Percentiles rank a stretch among this genome's conserved stretches.
Conservation (phyloP, 2,113 vertebrate species). For the Tragelaphus scriptus region DNA sequence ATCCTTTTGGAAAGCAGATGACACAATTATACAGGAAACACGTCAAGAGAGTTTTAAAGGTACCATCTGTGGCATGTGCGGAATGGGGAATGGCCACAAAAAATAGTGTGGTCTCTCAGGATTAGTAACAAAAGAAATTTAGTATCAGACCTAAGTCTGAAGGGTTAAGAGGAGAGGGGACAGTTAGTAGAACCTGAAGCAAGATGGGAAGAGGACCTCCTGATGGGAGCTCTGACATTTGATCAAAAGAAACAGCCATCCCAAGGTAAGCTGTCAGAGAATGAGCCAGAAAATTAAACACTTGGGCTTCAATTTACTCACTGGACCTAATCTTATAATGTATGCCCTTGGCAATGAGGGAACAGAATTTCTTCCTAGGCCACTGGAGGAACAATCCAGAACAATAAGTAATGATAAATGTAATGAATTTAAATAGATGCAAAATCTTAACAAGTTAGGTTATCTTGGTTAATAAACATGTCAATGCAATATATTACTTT, state of each 20-base stretch:
- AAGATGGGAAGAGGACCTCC: neutral
- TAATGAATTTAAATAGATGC: neutral
- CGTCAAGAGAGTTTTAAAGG: neutral
- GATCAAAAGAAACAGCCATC: neutral
- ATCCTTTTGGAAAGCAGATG: neutral
- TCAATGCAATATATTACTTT: neutral
- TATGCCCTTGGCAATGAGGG: neutral
- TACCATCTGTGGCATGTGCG: neutral
- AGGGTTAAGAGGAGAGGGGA: neutral
- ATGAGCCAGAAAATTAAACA: fast-evolving
- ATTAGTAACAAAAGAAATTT: neutral
- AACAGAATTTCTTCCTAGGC: neutral
- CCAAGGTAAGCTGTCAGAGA: neutral
- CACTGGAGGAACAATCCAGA: neutral
- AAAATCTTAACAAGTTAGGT: neutral
- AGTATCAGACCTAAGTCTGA: neutral
- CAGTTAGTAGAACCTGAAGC: neutral
- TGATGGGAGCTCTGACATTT: neutral
- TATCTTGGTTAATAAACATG: neutral
- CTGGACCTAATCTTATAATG: neutral
- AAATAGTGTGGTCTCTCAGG: neutral
- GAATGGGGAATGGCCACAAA: neutral
- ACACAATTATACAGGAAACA: neutral
- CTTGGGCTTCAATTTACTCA: neutral
- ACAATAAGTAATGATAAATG: neutral